Conservation (phyloP, 2,888 invertebrate genomes). For the Mythimna pallens region DNA sequence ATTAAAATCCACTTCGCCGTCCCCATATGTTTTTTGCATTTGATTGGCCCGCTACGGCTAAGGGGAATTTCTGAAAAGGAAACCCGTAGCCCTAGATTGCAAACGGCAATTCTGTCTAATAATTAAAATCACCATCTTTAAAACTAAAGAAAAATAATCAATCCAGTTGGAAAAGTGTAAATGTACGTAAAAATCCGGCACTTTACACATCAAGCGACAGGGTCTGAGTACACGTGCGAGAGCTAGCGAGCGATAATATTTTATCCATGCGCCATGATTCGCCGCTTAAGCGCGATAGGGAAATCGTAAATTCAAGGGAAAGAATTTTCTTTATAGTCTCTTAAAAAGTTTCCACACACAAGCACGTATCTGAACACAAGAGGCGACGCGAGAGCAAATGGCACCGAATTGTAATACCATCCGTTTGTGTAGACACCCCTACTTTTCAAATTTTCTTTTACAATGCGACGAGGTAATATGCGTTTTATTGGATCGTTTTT, state of each 20-base stretch:
- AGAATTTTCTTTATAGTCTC: constrained; percentile 87
- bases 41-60: no score
- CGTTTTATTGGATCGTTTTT: constrained; percentile 85
- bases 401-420: constrained; percentile 84
- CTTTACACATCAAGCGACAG: constrained; percentile 66
- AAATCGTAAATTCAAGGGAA: constrained; percentile 87
- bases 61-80: no score
- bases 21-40: no score
- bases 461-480: constrained; percentile 84
- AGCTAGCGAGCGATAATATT: constrained; percentile 82
- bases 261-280: constrained; percentile 86
- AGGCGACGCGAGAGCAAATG: constrained; percentile 81
- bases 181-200: constrained; percentile 67
- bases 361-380: constrained; percentile 81
- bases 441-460: constrained; percentile 84
- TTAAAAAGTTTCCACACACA: constrained; percentile 84
- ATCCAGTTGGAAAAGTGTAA: constrained; percentile 55
- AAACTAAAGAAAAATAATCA: constrained; percentile 12
- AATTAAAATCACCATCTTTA: not conserved
- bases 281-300: constrained; percentile 87
- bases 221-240: constrained; percentile 72
- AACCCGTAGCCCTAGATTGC: no score
- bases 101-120: no score
- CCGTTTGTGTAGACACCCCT: constrained; percentile 81
- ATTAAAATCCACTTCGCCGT: no score